Conservation (phyloP, 2,888 invertebrate genomes). For the Trissolcus brochymenae region DNA sequence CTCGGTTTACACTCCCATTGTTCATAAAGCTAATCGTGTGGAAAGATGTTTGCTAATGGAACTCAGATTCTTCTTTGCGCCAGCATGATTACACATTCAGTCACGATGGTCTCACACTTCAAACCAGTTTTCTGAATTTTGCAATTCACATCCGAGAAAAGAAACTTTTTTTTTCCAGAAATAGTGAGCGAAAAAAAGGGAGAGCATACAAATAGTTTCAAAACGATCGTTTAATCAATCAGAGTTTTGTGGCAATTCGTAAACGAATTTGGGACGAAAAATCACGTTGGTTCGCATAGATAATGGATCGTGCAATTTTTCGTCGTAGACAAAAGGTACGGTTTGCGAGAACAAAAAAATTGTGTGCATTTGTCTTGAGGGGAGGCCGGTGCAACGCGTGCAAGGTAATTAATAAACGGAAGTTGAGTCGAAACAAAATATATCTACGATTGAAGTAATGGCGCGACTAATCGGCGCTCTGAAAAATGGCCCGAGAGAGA, state of each 20-base stretch:
- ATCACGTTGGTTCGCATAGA: not conserved
- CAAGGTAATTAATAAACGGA: slow-evolving; percentile 25
- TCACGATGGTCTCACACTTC: too few relatives aligned
- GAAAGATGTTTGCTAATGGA: slow-evolving; percentile 39
- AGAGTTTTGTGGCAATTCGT: not conserved
- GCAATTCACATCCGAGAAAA: not conserved
- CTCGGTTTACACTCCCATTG: slow-evolving; percentile 25
- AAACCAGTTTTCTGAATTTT: too few relatives aligned
- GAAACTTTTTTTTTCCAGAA: not conserved
- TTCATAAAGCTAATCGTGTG: slow-evolving; percentile 32
- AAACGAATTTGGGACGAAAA: not conserved
- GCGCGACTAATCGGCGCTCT: slow-evolving; percentile 29
- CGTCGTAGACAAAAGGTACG: slow-evolving; percentile 9
- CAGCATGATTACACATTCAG: slow-evolving; percentile 29
- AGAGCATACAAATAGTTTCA: not conserved
- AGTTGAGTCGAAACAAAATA: slow-evolving; percentile 44
- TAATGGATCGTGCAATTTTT: slow-evolving; percentile 8
- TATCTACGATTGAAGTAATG: slow-evolving; percentile 36
- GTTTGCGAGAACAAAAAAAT: slow-evolving; percentile 19
- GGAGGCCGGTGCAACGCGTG: not conserved
- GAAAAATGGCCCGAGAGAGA: slow-evolving; percentile 30
- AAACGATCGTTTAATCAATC: not conserved
- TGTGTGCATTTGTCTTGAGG: slow-evolving; percentile 14
- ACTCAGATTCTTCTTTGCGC: slow-evolving; percentile 6
- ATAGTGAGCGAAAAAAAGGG: not conserved